Percentiles rank a stretch among this genome's conserved stretches.
These are phyloP conservation scores for Heliangelus exortis DNA, from an alignment of 2,797 vertebrate species.

Conservation along the genomic window DNA sequence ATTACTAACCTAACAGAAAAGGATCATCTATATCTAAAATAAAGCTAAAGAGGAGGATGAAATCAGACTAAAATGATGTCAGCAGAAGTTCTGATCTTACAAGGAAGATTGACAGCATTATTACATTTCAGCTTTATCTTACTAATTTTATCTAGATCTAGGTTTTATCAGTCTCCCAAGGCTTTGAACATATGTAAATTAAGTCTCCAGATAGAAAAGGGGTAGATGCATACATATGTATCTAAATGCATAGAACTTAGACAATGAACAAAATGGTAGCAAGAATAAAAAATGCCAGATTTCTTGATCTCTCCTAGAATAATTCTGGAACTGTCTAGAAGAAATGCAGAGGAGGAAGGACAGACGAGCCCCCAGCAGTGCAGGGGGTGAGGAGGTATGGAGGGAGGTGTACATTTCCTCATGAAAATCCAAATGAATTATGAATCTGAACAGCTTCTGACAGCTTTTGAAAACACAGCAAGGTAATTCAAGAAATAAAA, in stretches of 20 bases:
- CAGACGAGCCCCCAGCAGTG: not conserved
- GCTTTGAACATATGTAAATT: not conserved
- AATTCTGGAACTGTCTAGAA: not conserved
- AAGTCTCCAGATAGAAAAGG: not conserved
- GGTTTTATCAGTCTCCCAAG: not conserved
- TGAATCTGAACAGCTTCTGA: not conserved
- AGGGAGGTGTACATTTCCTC: not conserved
- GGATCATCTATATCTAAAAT: not conserved
- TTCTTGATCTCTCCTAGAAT: not conserved
- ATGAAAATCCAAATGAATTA: not conserved
- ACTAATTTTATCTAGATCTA: not conserved
- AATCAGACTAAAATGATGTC: not conserved
- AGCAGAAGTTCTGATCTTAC: not conserved
- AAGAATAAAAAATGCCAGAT: not conserved
- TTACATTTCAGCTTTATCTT: slow-evolving; percentile 27
- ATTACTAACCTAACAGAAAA: not conserved
- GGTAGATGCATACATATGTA: not conserved
- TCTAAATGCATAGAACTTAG: not conserved
- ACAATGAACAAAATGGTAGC: not conserved
- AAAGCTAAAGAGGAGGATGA: not conserved
- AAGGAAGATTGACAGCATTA: not conserved
- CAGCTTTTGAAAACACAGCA: not conserved
- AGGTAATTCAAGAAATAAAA: slow-evolving; percentile 6
- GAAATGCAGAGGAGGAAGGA: not conserved
- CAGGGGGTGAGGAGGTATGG: not conserved